Percentiles rank a stretch among this genome's conserved stretches.
Conservation (phyloP, 1,140 invertebrate species). For the Orussus abietinus region DNA sequence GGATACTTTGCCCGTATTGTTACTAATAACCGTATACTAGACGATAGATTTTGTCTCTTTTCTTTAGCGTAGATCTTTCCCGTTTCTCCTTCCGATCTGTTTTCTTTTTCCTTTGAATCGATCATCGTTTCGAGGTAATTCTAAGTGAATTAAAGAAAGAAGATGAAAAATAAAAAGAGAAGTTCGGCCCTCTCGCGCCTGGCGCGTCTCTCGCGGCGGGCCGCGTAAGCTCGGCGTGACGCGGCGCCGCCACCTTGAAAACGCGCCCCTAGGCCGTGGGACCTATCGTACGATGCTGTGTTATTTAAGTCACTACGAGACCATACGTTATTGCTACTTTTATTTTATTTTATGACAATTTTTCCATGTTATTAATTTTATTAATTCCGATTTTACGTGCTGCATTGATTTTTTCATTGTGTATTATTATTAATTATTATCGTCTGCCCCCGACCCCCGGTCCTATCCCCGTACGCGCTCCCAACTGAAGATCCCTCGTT, state of each 20-base stretch:
- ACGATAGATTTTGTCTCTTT: no score
- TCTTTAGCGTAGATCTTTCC: no score
- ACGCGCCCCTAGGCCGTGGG: slow-evolving; percentile 20
- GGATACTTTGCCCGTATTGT: background rate
- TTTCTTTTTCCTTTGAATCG: background rate
- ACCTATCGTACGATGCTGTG: slow-evolving; percentile 51
- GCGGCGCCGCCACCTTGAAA: no score
- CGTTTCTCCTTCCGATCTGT: background rate
- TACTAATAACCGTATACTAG: slow-evolving; percentile 6
- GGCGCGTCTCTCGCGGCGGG: no score
- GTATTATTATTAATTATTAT: slow-evolving; percentile 22
- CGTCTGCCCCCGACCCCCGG: slow-evolving; percentile 34
- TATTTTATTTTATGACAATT: slow-evolving; percentile 52
- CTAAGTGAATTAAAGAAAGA: no score
- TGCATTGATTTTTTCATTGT: slow-evolving; percentile 21
- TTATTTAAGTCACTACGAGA: slow-evolving; percentile 53
- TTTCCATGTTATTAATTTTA: slow-evolving; percentile 55
- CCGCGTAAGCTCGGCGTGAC: no score
- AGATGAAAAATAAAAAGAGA: no score
- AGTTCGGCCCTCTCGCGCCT: no score
- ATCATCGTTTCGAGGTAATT: no score
- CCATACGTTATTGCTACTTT: slow-evolving; percentile 51
- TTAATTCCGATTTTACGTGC: slow-evolving; percentile 43
- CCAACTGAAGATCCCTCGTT: slow-evolving; percentile 20
- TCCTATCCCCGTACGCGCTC: slow-evolving; percentile 25